Evolutionary conservation across 1,140 invertebrate species (phyloP), one percentile per base, ranked within the genome.

Genomic region (Zelostemma sp.): DNA sequence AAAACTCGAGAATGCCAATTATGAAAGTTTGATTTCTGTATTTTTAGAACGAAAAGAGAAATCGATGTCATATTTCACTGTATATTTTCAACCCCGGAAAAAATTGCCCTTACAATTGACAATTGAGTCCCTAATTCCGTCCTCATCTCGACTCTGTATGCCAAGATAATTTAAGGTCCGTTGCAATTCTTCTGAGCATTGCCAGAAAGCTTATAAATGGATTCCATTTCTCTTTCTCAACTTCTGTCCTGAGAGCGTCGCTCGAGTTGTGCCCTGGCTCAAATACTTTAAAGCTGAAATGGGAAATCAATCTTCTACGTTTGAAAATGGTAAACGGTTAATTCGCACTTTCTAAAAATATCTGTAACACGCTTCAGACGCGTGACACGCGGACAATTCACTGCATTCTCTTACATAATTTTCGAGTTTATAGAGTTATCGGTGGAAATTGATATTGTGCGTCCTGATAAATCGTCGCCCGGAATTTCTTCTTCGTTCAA

Each of bases 251-350:
- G 8, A 28, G 25, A 8, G 8, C 3, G 8, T 4, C 3, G 8
- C 3, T 8, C 25, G 21, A 51, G 16, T 47, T 47, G 12, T 47
- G 45, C 14, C 18, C 16, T 45, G 19, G 21, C 35, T 48, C 38
- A 54, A 28, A 67, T 33, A 51, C 11, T 50, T 40, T 33, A 38
- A 40, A 19, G 15, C 15, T 47, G 31, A 45, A 15, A 58, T 47
- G 38, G 25, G 25, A 18, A 74, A 74, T 61, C 72, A 72, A 68
- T 75, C 73, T 74, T 72, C 41, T 56, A 43, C 56, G 56, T 71
- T 8, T n/a, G n/a, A n/a, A n/a, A n/a, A 8, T 28, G 55, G 31
- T 14, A 35, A 48, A 1, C 31, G 43, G 16, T 16, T 21, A 57
- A n/a, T 2, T 57, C 43, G 17, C 0, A 15, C 12, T 58, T 31